Evolutionary conservation across 2,888 invertebrate species (phyloP).

Genomic region (Balanococcus diminutus): DNA sequence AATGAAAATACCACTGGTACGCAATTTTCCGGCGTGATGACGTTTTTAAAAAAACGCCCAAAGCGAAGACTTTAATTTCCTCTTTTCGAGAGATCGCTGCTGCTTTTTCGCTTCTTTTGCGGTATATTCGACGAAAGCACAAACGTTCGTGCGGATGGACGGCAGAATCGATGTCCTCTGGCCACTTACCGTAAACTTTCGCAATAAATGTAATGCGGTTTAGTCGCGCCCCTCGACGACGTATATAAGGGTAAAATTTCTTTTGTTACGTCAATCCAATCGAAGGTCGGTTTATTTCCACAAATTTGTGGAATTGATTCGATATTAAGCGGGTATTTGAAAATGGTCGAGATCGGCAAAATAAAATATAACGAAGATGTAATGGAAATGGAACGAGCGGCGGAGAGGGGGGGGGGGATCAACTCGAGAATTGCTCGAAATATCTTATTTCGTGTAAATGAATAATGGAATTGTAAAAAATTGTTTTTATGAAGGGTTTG

Average conservation of each 20-base stretch:
- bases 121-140: background rate
- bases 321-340: too few relatives aligned
- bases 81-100: background rate
- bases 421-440: too few relatives aligned
- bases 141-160: background rate
- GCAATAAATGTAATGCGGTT: background rate
- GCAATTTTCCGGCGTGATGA: background rate
- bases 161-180: background rate
- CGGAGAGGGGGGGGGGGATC: too few relatives aligned
- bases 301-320: background rate
- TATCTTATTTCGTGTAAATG: too few relatives aligned
- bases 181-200: background rate
- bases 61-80: background rate
- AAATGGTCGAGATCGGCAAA: too few relatives aligned
- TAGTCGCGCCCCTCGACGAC: background rate
- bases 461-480: too few relatives aligned
- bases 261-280: background rate
- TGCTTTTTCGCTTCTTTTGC: background rate
- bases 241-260: background rate
- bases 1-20: background rate
- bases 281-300: background rate
- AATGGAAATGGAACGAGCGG: too few relatives aligned
- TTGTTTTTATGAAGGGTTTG: too few relatives aligned
- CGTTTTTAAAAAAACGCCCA: background rate
- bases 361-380: too few relatives aligned